Conservation (phyloP, 1,140 invertebrate genomes). For the Macrobrachium rosenbergii region DNA sequence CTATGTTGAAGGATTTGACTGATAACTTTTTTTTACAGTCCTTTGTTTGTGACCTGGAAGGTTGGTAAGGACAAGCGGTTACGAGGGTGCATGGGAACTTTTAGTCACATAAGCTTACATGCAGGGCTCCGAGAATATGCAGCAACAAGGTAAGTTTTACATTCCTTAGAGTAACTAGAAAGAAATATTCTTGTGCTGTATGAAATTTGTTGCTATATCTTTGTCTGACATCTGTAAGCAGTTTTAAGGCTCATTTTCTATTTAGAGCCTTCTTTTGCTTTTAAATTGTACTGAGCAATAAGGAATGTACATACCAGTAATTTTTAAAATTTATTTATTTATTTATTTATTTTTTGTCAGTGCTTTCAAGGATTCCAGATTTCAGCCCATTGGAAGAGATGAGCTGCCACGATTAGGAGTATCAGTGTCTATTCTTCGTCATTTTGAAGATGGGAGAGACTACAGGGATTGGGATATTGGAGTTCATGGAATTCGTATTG, state of each 20-base stretch:
- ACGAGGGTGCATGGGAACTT: conserved; percentile 95
- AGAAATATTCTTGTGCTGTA: background rate
- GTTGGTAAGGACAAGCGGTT: conserved; percentile 92
- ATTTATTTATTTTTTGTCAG: conserved; percentile 72
- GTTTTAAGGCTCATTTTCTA: background rate
- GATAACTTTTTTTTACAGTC: conserved; percentile 79
- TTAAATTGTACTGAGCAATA: background rate
- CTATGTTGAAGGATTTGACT: background rate
- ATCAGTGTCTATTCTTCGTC: conserved; percentile 93
- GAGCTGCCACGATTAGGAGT: conserved; percentile 94
- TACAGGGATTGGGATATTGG: conserved; percentile 99
- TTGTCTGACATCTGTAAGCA: background rate
- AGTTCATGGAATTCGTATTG: conserved; percentile 97
- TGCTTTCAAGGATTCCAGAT: conserved; percentile 97
- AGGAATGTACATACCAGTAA: background rate
- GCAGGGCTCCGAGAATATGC: conserved; percentile 95
- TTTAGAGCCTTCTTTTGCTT: background rate
- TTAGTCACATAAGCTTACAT: conserved; percentile 94
- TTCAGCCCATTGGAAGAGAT: conserved; percentile 93
- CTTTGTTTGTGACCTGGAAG: conserved; percentile 99
- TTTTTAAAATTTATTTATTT: conserved; percentile 1
- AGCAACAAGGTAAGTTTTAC: conserved; percentile 80
- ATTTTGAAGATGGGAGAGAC: conserved; percentile 95
- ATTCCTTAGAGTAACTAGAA: background rate
- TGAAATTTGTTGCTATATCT: background rate